Base-by-base conservation (phyloP, 2,797 vertebrate species). In the Enteromius thamalakanensis region DNA sequence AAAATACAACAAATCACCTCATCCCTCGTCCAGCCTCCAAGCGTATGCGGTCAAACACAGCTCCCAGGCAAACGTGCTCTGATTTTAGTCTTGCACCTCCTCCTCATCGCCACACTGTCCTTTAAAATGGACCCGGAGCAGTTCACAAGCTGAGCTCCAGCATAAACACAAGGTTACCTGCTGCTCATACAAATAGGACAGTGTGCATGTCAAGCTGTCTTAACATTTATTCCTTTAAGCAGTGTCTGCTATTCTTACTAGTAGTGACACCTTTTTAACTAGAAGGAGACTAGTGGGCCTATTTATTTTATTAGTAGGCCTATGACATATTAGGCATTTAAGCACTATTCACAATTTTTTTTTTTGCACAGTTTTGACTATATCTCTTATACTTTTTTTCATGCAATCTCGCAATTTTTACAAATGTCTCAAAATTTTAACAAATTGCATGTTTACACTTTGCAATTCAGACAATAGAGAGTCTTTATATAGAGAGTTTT, bases 141-240 rank as follows among this genome's bases (percentile, higher is more conserved):
- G 42, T 76, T 55, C 64, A 23, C 77, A 84, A 84, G 69, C 83
- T 55, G 77, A 71, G 76, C 47, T 58, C 53, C 45, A 40, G 70
- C 70, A 55, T 87, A 62, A 80, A 85, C 32, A 45, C 77, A 71
- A 88, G 86, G 84, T 45, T 21, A 75, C 70, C 67, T 69, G 70
- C 8, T 40, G 55, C 79, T 80, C 75, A 76, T 64, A n/a, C 26
- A 71, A 65, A n/a, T 34, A 80, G 77, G 83, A 75, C 45, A 3
- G 47, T 69, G 37, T 77, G 51, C n/a, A 64, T 64, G 58, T 64
- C 58, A 64, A 64, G 40, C 76, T 78, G 76, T 45, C 47, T 47
- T 32, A 42, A 45, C 5, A 29, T 77, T 3, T 26, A 29, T 62
- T 42, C n/a, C n/a, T 29, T 64, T 29, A 77, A 58, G 40, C 6